phyloP scores from a whole-genome alignment of 2,888 invertebrate species.

The Lucinisca nassula region DNA sequence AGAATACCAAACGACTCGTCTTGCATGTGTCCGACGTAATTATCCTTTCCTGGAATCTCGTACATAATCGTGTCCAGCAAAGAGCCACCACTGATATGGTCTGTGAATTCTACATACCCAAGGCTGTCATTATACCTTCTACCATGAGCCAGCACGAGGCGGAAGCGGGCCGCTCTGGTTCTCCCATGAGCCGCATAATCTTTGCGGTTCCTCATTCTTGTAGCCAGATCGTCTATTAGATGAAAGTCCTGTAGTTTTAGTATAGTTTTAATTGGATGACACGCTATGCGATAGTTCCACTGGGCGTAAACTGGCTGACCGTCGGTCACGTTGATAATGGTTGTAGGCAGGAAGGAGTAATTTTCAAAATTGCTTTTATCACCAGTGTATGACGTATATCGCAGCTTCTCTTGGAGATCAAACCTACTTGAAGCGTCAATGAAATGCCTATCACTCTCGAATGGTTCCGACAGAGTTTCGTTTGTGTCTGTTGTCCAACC shows the following conservation, averaged over 20 bases:
- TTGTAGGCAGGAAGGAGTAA: slow-evolving; percentile 81
- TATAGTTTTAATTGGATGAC: slow-evolving; percentile 72
- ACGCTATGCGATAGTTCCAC: slow-evolving; percentile 81
- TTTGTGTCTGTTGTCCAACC: slow-evolving; percentile 80
- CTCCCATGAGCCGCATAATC: slow-evolving; percentile 41
- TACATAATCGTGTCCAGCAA: slow-evolving; percentile 55
- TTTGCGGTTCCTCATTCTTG: slow-evolving; percentile 57
- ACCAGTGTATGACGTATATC: slow-evolving; percentile 79
- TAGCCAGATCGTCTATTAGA: slow-evolving; percentile 77
- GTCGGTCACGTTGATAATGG: slow-evolving; percentile 63
- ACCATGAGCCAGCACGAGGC: slow-evolving; percentile 32
- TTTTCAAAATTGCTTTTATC: slow-evolving; percentile 78
- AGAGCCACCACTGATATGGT: slow-evolving; percentile 8
- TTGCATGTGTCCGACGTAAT: slow-evolving; percentile 42
- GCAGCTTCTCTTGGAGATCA: slow-evolving; percentile 79
- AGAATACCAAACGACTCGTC: slow-evolving; percentile 52
- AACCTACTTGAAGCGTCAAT: slow-evolving; percentile 73
- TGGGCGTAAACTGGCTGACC: slow-evolving; percentile 74
- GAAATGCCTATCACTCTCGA: slow-evolving; percentile 82
- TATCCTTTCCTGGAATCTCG: slow-evolving; percentile 67
- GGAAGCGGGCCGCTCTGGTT: slow-evolving; percentile 62
- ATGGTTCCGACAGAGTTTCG: slow-evolving; percentile 80
- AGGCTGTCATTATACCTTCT: not conserved
- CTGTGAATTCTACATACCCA: slow-evolving; percentile 20
- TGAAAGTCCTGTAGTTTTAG: slow-evolving; percentile 66